Conservation (phyloP, 2,888 invertebrate genomes). For the Diogma glabrata region DNA sequence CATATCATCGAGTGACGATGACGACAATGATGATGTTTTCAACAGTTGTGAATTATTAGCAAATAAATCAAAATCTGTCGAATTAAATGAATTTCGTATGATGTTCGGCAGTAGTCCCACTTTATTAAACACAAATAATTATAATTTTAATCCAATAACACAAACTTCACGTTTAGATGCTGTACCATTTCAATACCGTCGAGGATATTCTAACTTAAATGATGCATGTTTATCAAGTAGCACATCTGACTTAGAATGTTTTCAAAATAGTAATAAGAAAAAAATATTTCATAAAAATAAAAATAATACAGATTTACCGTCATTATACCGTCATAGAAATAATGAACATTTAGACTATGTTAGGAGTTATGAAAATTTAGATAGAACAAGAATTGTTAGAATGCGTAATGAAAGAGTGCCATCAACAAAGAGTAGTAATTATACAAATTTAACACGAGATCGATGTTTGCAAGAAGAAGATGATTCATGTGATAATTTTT, state of each 20-base stretch:
- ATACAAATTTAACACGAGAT: slow-evolving; percentile 15
- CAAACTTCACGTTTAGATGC: slow-evolving; percentile 20
- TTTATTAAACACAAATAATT: slow-evolving; percentile 17
- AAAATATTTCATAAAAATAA: slow-evolving; percentile 11
- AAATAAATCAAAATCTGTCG: slow-evolving; percentile 19
- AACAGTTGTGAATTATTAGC: slow-evolving; percentile 11
- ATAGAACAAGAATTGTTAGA: slow-evolving; percentile 19
- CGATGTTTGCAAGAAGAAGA: slow-evolving; percentile 18
- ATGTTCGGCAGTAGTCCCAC: slow-evolving; percentile 22
- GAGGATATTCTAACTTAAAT: slow-evolving; percentile 22
- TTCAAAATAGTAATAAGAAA: slow-evolving; percentile 14
- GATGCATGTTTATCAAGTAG: slow-evolving; percentile 21
- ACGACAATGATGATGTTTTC: slow-evolving; percentile 17
- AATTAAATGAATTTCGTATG: slow-evolving; percentile 20
- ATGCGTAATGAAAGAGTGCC: slow-evolving; percentile 12
- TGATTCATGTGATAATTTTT: slow-evolving; percentile 15
- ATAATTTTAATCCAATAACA: slow-evolving; percentile 17
- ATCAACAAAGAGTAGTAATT: not conserved
- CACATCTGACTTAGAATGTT: slow-evolving; percentile 20
- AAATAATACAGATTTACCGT: slow-evolving; percentile 19
- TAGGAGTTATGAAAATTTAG: slow-evolving; percentile 21
- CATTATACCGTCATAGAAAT: slow-evolving; percentile 17
- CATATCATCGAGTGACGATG: slow-evolving; percentile 18
- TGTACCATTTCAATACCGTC: slow-evolving; percentile 21
- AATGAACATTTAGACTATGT: slow-evolving; percentile 18